phyloP scores from a whole-genome alignment of 1,140 invertebrate species.

The Camponotus floridanus region DNA sequence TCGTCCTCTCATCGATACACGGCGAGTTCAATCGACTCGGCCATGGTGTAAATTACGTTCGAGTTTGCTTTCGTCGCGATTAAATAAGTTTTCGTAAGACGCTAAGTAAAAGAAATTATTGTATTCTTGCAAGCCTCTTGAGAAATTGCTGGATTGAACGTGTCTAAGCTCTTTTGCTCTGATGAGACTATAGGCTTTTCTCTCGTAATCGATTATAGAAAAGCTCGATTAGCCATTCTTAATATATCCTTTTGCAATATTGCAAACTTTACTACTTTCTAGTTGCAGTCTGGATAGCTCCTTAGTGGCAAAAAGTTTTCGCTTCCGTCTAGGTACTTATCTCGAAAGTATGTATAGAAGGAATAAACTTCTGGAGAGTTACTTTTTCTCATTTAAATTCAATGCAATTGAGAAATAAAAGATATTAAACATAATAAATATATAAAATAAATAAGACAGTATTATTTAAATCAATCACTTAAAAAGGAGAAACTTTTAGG shows the following conservation, averaged over 20 bases:
- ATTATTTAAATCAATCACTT: not conserved
- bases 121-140: conserved; percentile 8
- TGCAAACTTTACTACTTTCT: conserved; percentile 9
- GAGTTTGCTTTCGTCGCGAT: conserved; percentile 52
- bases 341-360: conserved; percentile 21
- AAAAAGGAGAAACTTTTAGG: not conserved
- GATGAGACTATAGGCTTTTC: conserved; percentile 51
- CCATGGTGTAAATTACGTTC: conserved; percentile 68
- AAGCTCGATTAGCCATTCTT: conserved; percentile 78
- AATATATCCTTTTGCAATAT: conserved; percentile 76
- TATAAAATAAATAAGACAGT: not conserved
- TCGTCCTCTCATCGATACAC: conserved; percentile 5
- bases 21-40: conserved; percentile 3
- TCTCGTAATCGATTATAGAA: conserved; percentile 45
- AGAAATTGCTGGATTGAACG: not conserved
- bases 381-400: conserved; percentile 45
- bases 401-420: conserved; percentile 21
- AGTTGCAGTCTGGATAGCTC: conserved; percentile 25
- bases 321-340: conserved; percentile 37
- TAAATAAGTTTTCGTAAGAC: conserved; percentile 39
- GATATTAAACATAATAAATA: not conserved
- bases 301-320: conserved; percentile 46
- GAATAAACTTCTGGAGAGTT: conserved; percentile 16
- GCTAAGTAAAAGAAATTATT: conserved; percentile 63
- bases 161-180: conserved; percentile 10